These are phyloP conservation scores for Dufourea novaeangliae DNA, from an alignment of 1,140 invertebrate genomes.

Conservation along the genomic window DNA sequence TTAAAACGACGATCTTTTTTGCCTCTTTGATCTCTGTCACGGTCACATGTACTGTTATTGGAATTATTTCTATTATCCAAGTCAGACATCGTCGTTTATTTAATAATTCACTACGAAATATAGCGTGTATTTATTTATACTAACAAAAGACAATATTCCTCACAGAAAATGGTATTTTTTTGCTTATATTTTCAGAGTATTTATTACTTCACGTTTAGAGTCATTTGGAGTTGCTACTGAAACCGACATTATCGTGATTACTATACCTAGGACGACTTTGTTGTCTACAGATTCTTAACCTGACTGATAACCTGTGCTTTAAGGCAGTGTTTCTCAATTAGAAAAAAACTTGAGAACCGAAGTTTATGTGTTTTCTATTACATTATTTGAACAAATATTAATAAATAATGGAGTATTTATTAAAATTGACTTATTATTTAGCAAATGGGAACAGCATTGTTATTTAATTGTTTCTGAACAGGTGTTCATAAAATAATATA, in stretches of 20 bases:
- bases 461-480: neutral
- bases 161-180: neutral
- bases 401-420: too few relatives aligned
- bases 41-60: neutral
- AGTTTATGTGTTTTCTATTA: neutral
- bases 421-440: too few relatives aligned
- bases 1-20: neutral
- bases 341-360: neutral
- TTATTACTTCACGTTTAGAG: neutral
- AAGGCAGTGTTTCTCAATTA: constrained; percentile 6
- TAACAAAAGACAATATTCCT: too few relatives aligned
- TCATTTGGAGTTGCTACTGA: neutral
- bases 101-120: neutral
- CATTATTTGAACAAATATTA: neutral
- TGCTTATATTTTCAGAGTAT: neutral
- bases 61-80: neutral
- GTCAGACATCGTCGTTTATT: neutral
- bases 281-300: neutral
- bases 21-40: neutral
- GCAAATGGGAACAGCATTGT: neutral
- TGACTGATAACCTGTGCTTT: neutral
- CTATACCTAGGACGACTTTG: neutral
- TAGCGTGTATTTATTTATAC: neutral
- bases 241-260: neutral
- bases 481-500: neutral